A percentile compares a stretch with the other conserved stretches of the same genome.
Evolutionary conservation across 2,888 invertebrate species (phyloP).

Genomic region (Selenia dentaria): DNA sequence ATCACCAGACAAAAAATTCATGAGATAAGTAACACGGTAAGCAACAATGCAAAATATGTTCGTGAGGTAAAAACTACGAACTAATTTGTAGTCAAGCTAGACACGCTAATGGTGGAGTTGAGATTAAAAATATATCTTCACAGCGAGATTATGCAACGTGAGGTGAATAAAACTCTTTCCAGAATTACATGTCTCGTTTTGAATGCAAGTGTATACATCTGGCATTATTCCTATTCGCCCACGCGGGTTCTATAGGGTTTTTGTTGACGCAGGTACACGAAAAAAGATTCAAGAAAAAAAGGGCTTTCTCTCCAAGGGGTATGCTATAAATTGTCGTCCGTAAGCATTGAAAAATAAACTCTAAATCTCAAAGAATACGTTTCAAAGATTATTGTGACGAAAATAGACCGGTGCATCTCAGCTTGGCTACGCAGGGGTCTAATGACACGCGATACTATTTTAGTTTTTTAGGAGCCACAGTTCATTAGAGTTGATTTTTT

Average conservation of each 20-base stretch:
- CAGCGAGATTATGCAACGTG: conserved; percentile 43
- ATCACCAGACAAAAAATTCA: conserved; percentile 15
- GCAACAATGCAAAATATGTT: conserved; percentile 20
- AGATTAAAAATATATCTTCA: conserved; percentile 28
- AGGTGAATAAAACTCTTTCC: conserved; percentile 29
- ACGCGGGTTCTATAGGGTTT: conserved; percentile 44
- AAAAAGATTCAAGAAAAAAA: conserved; percentile 56
- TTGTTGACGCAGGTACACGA: conserved; percentile 69
- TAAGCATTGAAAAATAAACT: conserved; percentile 28
- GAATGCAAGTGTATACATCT: conserved; percentile 56
- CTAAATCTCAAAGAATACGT: conserved; percentile 7
- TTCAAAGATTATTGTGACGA: not conserved
- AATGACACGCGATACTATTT: conserved; percentile 72
- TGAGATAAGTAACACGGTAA: conserved; percentile 13
- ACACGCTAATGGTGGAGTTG: conserved; percentile 4
- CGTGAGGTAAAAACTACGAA: conserved; percentile 19
- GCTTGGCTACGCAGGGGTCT: conserved; percentile 61
- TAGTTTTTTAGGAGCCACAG: conserved; percentile 50
- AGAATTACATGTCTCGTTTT: conserved; percentile 44
- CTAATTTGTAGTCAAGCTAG: conserved; percentile 23
- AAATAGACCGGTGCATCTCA: conserved; percentile 19
- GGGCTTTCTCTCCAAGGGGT: conserved; percentile 58
- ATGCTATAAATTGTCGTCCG: conserved; percentile 47
- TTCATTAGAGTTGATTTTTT: conserved; percentile 64
- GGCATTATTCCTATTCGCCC: conserved; percentile 34